Evolutionary conservation across 2,113 vertebrate genomes (phyloP).

Genomic region (Platichthys flesus): DNA sequence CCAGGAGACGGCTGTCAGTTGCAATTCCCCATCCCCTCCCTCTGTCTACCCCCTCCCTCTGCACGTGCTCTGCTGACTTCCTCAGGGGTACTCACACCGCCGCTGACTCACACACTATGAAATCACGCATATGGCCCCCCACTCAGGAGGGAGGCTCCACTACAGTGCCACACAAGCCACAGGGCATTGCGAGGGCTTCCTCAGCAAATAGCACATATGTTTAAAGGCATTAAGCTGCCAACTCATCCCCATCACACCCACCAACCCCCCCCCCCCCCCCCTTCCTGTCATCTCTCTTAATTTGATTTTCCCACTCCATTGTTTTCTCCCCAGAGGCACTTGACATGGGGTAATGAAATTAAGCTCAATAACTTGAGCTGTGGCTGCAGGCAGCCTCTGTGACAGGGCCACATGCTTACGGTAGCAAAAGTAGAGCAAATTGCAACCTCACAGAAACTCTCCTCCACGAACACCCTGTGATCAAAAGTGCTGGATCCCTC

Average conservation of each 20-base stretch:
- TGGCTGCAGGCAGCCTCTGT: slow-evolving; percentile 36
- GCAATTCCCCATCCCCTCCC: background rate
- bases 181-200: slow-evolving; percentile 19
- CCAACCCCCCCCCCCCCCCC: background rate
- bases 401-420: slow-evolving; percentile 47
- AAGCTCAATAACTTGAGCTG: slow-evolving; percentile 55
- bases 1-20: slow-evolving; percentile 35
- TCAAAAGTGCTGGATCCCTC: slow-evolving; percentile 10
- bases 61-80: background rate
- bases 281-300: slow-evolving; percentile 58
- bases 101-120: slow-evolving; percentile 39
- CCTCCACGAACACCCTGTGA: background rate
- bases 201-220: slow-evolving; percentile 44
- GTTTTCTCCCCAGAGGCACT: slow-evolving; percentile 69
- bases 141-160: slow-evolving; percentile 6
- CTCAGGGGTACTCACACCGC: background rate
- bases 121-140: slow-evolving; percentile 43
- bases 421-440: slow-evolving; percentile 26
- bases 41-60: background rate
- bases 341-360: slow-evolving; percentile 76
- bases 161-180: slow-evolving; percentile 13
- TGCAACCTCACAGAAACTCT: slow-evolving; percentile 1
- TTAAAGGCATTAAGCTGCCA: slow-evolving; percentile 31
- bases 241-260: slow-evolving; percentile 38
- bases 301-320: slow-evolving; percentile 72